Conservation (phyloP, 2,113 vertebrate genomes). For the Daubentonia madagascariensis region DNA sequence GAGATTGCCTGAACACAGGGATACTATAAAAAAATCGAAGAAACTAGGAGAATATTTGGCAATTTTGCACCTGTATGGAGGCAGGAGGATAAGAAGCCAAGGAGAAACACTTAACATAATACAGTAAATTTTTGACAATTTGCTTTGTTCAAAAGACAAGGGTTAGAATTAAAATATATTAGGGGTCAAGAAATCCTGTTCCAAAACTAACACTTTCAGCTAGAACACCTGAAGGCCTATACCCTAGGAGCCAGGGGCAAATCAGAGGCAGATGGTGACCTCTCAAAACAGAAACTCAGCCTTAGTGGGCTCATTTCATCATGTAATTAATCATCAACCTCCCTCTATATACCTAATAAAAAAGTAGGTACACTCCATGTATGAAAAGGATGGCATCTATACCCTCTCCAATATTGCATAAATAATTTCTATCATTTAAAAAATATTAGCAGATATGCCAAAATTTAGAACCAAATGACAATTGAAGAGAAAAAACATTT, state of each 20-base stretch:
- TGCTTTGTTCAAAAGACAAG: background rate
- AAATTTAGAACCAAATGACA: background rate
- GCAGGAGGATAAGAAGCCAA: background rate
- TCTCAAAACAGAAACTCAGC: background rate
- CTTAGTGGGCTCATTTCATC: background rate
- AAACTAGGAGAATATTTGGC: background rate
- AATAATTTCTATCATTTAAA: background rate
- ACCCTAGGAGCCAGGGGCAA: background rate
- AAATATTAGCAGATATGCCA: background rate
- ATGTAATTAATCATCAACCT: background rate
- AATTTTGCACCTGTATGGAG: background rate
- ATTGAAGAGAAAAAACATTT: too few species aligned
- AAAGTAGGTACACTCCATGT: background rate
- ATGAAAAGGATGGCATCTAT: background rate
- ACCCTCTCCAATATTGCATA: background rate
- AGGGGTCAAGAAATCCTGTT: background rate
- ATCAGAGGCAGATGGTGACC: background rate
- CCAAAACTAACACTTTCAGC: background rate
- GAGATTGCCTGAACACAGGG: background rate
- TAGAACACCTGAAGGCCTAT: background rate
- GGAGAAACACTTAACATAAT: background rate
- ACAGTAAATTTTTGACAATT: background rate
- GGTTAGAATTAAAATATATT: background rate
- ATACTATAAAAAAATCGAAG: background rate
- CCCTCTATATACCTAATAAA: background rate